Conservation (phyloP, 2,797 vertebrate genomes). For the Distichodus sexfasciatus region DNA sequence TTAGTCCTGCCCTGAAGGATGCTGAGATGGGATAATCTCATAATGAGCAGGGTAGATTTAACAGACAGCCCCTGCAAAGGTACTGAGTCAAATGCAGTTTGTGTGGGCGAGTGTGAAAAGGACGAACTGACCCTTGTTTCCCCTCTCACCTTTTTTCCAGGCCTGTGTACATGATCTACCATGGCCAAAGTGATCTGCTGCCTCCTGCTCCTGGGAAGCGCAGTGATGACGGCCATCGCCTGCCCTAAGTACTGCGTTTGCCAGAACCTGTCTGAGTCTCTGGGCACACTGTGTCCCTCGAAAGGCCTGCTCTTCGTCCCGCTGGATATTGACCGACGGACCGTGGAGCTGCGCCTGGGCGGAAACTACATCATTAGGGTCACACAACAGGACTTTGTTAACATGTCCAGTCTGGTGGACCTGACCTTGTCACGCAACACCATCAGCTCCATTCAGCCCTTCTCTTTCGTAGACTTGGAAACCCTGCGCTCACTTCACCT, state of each 20-base stretch:
- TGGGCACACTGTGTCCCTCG: conserved; percentile 94
- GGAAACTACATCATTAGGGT: conserved; percentile 97
- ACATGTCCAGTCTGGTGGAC: conserved; percentile 97
- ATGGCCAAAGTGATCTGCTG: conserved; percentile 96
- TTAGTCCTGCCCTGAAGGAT: not conserved
- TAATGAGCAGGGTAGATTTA: not conserved
- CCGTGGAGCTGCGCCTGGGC: conserved; percentile 93
- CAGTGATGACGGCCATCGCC: conserved; percentile 82
- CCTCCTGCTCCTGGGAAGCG: conserved; percentile 93
- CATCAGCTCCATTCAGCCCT: conserved; percentile 92
- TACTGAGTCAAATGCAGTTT: conserved; percentile 14
- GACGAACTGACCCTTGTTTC: conserved; percentile 15
- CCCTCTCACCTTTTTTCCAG: conserved; percentile 63
- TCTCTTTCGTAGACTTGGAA: conserved; percentile 93
- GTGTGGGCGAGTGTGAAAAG: not conserved
- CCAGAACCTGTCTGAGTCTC: conserved; percentile 96
- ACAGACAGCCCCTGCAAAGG: conserved; percentile 1
- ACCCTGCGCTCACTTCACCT: conserved; percentile 93
- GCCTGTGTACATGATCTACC: conserved; percentile 81
- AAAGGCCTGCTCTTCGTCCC: conserved; percentile 98
- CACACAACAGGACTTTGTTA: conserved; percentile 91
- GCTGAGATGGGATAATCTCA: conserved; percentile 6
- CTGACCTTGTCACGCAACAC: conserved; percentile 96
- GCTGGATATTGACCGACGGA: conserved; percentile 89
- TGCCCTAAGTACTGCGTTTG: conserved; percentile 99